Percentiles rank a stretch among this genome's conserved stretches.
phyloP scores from a whole-genome alignment of 2,797 vertebrate species.

The Prionace glauca region DNA sequence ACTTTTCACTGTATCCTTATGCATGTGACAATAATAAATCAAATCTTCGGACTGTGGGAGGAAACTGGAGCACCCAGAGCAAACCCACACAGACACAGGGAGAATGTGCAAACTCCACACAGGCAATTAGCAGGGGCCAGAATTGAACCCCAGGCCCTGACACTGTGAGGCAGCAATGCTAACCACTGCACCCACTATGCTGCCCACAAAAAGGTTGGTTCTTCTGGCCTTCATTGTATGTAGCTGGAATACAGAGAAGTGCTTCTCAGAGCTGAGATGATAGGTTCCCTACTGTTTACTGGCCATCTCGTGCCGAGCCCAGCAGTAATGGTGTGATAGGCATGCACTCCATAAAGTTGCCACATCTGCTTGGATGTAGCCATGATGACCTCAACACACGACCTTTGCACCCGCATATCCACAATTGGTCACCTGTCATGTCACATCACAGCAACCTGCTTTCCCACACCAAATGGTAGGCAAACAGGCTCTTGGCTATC shows the following conservation, averaged over 20 bases:
- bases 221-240: not conserved
- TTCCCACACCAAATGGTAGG: not conserved
- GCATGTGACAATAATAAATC: no score
- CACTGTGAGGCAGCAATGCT: no score
- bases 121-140: no score
- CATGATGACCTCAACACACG: not conserved
- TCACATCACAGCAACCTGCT: not conserved
- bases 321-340: not conserved
- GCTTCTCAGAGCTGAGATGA: not conserved
- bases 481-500: not conserved
- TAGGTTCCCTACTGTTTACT: not conserved
- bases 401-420: not conserved
- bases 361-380: not conserved
- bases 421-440: not conserved
- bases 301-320: not conserved
- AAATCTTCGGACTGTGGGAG: no score
- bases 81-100: no score
- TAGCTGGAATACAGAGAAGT: not conserved
- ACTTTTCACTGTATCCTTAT: no score
- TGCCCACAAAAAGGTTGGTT: not conserved
- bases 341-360: not conserved
- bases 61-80: no score
- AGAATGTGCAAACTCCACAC: no score
- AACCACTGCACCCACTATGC: no score
- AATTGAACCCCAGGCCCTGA: no score